A percentile compares a stretch with the other conserved stretches of the same genome.
Conservation (phyloP, 2,797 vertebrate genomes). For the Onychomys torridus region DNA sequence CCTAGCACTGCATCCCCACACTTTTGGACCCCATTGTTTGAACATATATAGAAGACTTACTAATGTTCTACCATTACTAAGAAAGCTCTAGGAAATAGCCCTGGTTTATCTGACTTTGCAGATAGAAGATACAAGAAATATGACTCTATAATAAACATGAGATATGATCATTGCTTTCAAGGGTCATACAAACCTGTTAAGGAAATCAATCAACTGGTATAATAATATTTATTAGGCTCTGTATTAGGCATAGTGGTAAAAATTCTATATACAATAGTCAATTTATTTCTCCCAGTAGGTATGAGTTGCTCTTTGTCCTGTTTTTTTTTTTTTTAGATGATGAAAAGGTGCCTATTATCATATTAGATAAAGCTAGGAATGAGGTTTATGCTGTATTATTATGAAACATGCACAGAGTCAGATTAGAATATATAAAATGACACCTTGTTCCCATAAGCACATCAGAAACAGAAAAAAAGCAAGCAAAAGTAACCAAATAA, state of each 20-base stretch:
- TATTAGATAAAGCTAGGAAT: not conserved
- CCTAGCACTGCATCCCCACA: not conserved
- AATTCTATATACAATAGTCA: not conserved
- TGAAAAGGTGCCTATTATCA: not conserved
- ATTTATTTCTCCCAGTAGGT: not conserved
- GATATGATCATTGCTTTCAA: not conserved
- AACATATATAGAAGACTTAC: not conserved
- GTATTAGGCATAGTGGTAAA: not conserved
- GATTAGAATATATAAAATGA: not conserved
- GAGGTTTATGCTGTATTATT: not conserved
- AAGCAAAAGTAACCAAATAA: not conserved
- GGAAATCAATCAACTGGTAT: not conserved
- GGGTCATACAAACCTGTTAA: not conserved
- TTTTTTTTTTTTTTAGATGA: conserved; percentile 35
- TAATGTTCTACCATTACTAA: not conserved
- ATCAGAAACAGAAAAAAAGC: not conserved
- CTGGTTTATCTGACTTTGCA: not conserved
- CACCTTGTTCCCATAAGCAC: not conserved
- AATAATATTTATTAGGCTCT: not conserved
- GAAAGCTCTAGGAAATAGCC: not conserved
- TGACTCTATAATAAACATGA: not conserved
- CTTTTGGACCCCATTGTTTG: not conserved
- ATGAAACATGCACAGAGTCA: not conserved
- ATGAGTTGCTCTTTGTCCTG: not conserved
- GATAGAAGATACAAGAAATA: not conserved